Evolutionary conservation across 2,888 invertebrate genomes (phyloP), one percentile per base, ranked within the genome.

Genomic region (Junonia oenone): DNA sequence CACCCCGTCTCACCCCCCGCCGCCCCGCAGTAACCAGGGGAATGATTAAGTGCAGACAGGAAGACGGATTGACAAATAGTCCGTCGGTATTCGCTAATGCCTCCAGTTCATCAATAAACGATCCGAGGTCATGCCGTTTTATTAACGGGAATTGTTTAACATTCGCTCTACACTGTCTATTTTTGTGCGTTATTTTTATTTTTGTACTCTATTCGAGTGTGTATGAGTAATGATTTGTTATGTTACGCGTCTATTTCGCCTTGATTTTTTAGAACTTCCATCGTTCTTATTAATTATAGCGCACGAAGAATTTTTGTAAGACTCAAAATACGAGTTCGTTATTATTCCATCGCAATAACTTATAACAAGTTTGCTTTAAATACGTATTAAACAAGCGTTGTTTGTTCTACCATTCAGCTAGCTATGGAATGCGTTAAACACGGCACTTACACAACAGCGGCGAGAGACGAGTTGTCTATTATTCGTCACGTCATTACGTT

Each of bases 11-110:
- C 38, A n/a, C 31, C 31, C 31, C 31, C n/a, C 31, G 66, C 69
- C 61, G 56, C 58, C 64, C 71, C 73, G 75, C 76, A 78, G 82
- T 82, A 82, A 81, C 78, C 76, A 66, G 77, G 75, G 38, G 81
- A 80, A 87, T 89, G 89, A 89, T 89, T 90, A 87, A 88, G 82
- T 81, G 80, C 77, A 85, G 86, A 81, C 87, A 81, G 87, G 82
- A 85, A 90, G 89, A 86, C 83, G 81, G 85, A 87, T 86, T 87
- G 88, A 89, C 89, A 87, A 89, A 89, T 89, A 89, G 87, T 84
- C 86, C 80, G 81, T 89, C 83, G 87, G 89, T 83, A 89, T 89
- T 86, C 78, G 86, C 87, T 88, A 88, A 89, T 88, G 88, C 75
- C 68, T 69, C 74, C 67, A 71, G 75, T 82, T 84, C 88, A 85